A percentile compares a stretch with the other conserved stretches of the same genome.
Evolutionary conservation across 2,113 vertebrate species (phyloP).

Genomic region (Charina bottae): DNA sequence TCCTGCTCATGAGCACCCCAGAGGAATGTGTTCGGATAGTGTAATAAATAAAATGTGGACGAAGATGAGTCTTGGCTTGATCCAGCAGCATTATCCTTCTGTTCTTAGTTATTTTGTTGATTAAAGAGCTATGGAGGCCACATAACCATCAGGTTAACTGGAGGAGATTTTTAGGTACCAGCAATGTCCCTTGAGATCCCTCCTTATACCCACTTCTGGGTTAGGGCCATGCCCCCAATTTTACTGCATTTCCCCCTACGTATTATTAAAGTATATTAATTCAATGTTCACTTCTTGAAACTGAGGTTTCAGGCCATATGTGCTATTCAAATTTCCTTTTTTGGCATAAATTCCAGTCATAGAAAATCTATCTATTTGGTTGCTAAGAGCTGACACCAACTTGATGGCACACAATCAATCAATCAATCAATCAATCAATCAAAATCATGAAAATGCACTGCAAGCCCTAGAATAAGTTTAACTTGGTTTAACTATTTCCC

Average conservation of each 20-base stretch:
- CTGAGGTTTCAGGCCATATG: too few species aligned
- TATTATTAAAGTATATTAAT: not conserved
- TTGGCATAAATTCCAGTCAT: too few species aligned
- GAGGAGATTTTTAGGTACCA: not conserved
- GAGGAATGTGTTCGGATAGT: not conserved
- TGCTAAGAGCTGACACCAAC: too few species aligned
- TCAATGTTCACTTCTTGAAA: too few species aligned
- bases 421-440: too few species aligned
- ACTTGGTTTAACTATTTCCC: too few species aligned
- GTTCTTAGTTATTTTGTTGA: not conserved
- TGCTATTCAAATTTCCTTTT: too few species aligned
- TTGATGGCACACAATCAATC: too few species aligned
- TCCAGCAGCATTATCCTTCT: not conserved
- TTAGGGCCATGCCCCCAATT: not conserved
- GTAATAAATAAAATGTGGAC: not conserved
- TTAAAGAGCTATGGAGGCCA: not conserved
- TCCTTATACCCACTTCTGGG: not conserved
- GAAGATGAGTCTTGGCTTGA: not conserved
- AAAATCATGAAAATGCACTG: too few species aligned
- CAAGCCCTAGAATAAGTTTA: too few species aligned
- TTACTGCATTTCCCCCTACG: not conserved
- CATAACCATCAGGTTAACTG: not conserved
- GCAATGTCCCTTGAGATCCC: not conserved
- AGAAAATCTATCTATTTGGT: too few species aligned
- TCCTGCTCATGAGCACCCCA: not conserved